These are phyloP conservation scores for Tetramorium simillimum DNA, from an alignment of 1,140 invertebrate genomes.

Conservation along the genomic window DNA sequence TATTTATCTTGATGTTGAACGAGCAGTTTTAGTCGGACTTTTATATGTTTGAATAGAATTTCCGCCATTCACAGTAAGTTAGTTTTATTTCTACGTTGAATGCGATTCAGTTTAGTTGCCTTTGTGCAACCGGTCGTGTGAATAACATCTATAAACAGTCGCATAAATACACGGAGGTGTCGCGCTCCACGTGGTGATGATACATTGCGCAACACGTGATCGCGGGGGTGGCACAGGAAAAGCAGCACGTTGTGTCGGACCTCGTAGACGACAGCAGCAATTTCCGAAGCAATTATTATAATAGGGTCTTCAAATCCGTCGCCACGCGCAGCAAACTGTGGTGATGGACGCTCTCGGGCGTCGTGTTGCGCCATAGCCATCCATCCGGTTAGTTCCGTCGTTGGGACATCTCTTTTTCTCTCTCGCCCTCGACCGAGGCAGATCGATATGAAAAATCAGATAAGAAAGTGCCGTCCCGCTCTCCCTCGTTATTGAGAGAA, in stretches of 20 bases:
- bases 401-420: not conserved
- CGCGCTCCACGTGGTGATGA: not conserved
- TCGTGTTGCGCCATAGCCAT: not conserved
- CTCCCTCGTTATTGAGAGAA: not conserved
- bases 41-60: not conserved
- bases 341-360: not conserved
- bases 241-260: not conserved
- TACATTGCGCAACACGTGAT: not conserved
- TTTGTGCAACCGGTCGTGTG: not conserved
- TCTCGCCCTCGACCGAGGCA: not conserved
- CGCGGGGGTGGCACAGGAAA: not conserved
- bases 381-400: constrained; percentile 17
- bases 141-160: not conserved
- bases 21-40: not conserved
- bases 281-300: constrained; percentile 78
- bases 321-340: constrained; percentile 4
- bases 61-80: not conserved
- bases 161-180: not conserved
- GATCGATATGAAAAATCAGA: constrained; percentile 25
- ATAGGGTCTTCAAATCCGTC: constrained; percentile 61
- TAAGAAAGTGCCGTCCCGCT: not conserved
- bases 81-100: constrained; percentile 8
- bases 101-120: not conserved
- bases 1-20: not conserved
- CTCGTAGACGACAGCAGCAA: not conserved